A percentile compares a stretch with the other conserved stretches of the same genome.
phyloP scores from a whole-genome alignment of 2,113 vertebrate species.

The Tympanuchus pallidicinctus region DNA sequence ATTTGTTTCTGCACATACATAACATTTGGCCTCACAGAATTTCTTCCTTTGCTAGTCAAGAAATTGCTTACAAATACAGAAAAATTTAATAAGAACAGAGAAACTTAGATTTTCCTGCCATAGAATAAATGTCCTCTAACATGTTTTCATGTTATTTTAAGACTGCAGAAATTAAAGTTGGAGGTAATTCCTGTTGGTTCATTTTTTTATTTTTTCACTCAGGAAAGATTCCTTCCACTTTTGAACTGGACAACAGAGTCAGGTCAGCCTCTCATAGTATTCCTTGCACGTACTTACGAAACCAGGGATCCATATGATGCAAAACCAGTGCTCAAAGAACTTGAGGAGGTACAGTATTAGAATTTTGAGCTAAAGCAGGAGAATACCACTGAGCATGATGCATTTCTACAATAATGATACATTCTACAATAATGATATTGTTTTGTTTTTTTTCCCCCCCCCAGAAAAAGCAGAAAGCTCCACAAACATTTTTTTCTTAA shows the following conservation, averaged over 20 bases:
- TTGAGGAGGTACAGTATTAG: not conserved
- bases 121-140: not conserved
- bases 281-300: not conserved
- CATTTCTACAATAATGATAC: not conserved
- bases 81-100: not conserved
- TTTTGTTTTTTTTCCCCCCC: not conserved
- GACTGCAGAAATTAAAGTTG: not conserved
- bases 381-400: not conserved
- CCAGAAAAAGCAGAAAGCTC: not conserved
- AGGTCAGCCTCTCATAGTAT: not conserved
- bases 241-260: not conserved
- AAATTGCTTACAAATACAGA: not conserved
- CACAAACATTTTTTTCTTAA: not conserved
- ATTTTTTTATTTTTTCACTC: not conserved
- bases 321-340: not conserved
- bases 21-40: not conserved
- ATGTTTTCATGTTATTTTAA: not conserved
- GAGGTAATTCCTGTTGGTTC: not conserved
- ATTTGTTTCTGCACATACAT: not conserved
- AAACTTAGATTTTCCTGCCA: not conserved
- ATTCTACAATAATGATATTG: not conserved
- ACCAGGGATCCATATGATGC: not conserved
- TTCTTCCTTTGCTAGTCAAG: not conserved
- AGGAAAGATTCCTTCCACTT: not conserved
- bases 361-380: not conserved